phyloP scores from a whole-genome alignment of 2,113 vertebrate species.

The Urocolius indicus region DNA sequence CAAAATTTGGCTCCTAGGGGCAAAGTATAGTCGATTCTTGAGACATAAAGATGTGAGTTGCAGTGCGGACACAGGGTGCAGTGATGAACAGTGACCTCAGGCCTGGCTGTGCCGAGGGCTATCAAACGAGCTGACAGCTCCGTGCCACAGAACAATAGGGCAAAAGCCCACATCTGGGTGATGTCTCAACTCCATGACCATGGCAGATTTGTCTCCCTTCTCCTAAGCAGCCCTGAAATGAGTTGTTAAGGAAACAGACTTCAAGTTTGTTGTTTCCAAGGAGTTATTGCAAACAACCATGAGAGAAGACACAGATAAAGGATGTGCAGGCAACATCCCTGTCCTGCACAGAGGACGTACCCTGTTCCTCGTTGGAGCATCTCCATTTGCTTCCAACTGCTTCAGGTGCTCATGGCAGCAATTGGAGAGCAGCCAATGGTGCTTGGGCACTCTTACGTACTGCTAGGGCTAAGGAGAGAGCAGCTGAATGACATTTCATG shows the following conservation, averaged over 20 bases:
- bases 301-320: neutral
- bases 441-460: neutral
- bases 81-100: neutral
- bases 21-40: neutral
- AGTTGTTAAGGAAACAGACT: conserved; percentile 44
- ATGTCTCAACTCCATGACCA: accelerated
- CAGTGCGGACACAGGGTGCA: accelerated
- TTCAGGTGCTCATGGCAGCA: neutral
- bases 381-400: accelerated
- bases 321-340: neutral
- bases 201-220: neutral
- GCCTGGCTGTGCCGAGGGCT: neutral
- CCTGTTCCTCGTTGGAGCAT: accelerated
- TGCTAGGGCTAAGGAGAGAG: neutral
- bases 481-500: neutral
- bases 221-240: neutral
- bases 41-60: neutral
- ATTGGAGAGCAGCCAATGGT: neutral
- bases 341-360: neutral
- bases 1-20: neutral
- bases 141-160: accelerated
- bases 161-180: neutral
- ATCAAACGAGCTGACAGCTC: neutral
- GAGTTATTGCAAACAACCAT: neutral
- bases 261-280: neutral